These are phyloP conservation scores for Phortica variegata DNA, from an alignment of 1,140 invertebrate species.

Conservation along the genomic window DNA sequence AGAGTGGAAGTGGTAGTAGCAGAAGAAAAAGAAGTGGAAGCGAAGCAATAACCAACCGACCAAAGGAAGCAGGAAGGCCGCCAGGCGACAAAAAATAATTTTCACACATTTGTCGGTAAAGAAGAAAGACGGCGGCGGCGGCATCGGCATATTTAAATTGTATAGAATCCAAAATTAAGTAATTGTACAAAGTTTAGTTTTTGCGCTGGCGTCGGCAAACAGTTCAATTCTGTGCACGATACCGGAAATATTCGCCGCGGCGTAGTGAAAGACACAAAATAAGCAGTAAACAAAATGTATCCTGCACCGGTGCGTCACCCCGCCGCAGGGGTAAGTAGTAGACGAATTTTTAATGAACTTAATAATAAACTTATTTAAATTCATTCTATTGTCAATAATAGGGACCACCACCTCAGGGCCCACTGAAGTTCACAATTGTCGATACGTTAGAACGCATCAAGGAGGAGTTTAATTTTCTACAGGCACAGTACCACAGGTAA, in stretches of 20 bases:
- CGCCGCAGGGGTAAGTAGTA: slow-evolving; percentile 52
- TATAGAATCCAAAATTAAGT: no score
- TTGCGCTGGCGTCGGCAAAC: slow-evolving; percentile 2
- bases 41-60: no score
- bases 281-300: slow-evolving; percentile 45
- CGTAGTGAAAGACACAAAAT: slow-evolving; percentile 19
- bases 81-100: no score
- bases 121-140: no score
- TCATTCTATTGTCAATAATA: slow-evolving; percentile 55
- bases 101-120: no score
- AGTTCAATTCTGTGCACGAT: neutral
- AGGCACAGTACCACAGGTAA: slow-evolving; percentile 98
- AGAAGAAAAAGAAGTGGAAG: no score
- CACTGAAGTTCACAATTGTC: slow-evolving; percentile 93
- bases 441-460: slow-evolving; percentile 98
- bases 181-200: no score
- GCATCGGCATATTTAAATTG: no score
- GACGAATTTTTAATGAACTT: slow-evolving; percentile 2
- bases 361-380: no score
- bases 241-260: slow-evolving; percentile 13
- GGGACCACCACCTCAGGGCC: slow-evolving; percentile 86
- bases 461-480: slow-evolving; percentile 98
- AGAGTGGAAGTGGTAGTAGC: no score
- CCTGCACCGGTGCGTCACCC: slow-evolving; percentile 56
- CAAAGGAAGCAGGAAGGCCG: no score